Evolutionary conservation across 2,797 vertebrate species (phyloP).

Genomic region (Chaenodraco wilsoni): DNA sequence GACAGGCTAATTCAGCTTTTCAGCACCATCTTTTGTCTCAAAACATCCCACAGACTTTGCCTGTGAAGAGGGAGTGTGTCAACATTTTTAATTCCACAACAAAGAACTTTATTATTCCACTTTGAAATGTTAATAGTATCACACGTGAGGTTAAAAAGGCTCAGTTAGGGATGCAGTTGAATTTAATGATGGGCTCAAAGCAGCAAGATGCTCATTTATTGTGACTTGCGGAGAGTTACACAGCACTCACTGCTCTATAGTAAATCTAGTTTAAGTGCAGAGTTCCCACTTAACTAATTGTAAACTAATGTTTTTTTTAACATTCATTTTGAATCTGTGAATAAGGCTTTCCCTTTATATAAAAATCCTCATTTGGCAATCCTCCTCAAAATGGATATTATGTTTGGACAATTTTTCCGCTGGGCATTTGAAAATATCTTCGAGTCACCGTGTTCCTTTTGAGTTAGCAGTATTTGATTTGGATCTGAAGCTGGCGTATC

Average conservation of each 20-base stretch:
- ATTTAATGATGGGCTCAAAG: constrained; percentile 57
- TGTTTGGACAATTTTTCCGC: constrained; percentile 65
- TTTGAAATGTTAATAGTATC: constrained; percentile 67
- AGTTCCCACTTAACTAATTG: constrained; percentile 71
- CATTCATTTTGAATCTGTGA: constrained; percentile 70
- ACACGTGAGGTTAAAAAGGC: constrained; percentile 54
- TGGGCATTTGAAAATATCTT: constrained; percentile 60
- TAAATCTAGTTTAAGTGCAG: constrained; percentile 65
- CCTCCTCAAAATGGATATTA: constrained; percentile 72
- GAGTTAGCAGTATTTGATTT: constrained; percentile 73
- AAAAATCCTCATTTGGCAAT: constrained; percentile 67
- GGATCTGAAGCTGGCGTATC: constrained; percentile 66
- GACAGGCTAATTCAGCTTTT: constrained; percentile 79
- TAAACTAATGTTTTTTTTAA: constrained; percentile 64
- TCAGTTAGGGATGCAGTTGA: constrained; percentile 51
- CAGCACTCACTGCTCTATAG: constrained; percentile 55
- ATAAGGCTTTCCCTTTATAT: constrained; percentile 73
- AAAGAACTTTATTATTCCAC: constrained; percentile 66
- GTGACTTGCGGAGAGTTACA: constrained; percentile 65
- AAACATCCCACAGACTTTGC: constrained; percentile 58
- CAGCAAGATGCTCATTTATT: constrained; percentile 59
- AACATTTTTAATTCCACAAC: constrained; percentile 68
- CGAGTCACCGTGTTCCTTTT: constrained; percentile 52
- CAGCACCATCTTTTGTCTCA: constrained; percentile 76
- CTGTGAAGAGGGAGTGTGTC: constrained; percentile 62